A percentile compares a stretch with the other conserved stretches of the same genome.
phyloP scores from a whole-genome alignment of 2,113 vertebrate species.

The Tor tambroides region DNA sequence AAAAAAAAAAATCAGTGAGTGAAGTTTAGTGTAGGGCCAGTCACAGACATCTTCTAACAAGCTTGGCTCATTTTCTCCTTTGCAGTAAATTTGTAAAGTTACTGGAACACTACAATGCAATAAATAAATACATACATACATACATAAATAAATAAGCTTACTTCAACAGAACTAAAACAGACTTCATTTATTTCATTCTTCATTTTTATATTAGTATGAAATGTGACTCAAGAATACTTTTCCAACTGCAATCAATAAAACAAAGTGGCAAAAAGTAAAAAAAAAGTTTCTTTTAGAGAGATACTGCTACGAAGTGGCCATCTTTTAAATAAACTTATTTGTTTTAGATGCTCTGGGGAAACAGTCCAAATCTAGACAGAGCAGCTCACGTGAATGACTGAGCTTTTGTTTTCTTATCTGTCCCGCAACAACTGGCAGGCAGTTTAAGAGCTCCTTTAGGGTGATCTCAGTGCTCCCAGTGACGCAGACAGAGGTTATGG shows the following conservation, averaged over 20 bases:
- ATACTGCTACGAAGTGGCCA: background rate
- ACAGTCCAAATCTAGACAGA: conserved; percentile 39
- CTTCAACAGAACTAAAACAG: background rate
- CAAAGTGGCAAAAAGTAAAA: background rate
- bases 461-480: conserved; percentile 57
- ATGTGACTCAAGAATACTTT: background rate
- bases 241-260: background rate
- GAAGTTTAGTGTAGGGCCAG: background rate
- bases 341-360: conserved; percentile 19
- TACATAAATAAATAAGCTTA: too few species aligned
- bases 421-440: conserved; percentile 53
- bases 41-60: background rate
- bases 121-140: too few species aligned
- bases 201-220: background rate
- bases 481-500: conserved; percentile 57
- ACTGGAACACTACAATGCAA: background rate
- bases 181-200: background rate
- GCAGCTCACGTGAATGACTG: conserved; percentile 61
- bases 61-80: background rate
- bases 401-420: conserved; percentile 71
- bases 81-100: too few species aligned
- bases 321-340: background rate
- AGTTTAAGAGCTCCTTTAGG: conserved; percentile 57
- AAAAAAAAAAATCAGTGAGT: background rate
- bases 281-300: too few species aligned